These are phyloP conservation scores for Pogonomyrmex barbatus DNA, from an alignment of 1,140 invertebrate genomes.

Conservation along the genomic window DNA sequence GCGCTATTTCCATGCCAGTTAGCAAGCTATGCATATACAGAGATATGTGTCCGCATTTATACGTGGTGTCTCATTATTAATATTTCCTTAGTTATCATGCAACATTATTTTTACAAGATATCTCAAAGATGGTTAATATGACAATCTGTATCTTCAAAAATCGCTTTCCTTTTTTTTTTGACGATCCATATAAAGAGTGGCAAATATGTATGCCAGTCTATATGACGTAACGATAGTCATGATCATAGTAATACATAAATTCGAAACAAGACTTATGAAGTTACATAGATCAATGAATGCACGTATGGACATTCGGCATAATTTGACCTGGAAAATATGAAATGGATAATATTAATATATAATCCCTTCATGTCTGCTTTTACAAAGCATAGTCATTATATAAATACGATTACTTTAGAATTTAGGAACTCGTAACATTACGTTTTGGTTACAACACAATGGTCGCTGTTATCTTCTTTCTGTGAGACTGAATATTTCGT, in stretches of 20 bases:
- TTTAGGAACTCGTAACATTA: slow-evolving; percentile 1
- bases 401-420: slow-evolving; percentile 28
- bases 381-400: slow-evolving; percentile 49
- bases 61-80: slow-evolving; percentile 36
- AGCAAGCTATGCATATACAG: slow-evolving; percentile 42
- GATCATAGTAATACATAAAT: slow-evolving; percentile 29
- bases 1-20: slow-evolving; percentile 67
- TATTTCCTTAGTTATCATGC: background rate
- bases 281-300: slow-evolving; percentile 42
- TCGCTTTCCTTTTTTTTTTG: background rate
- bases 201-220: slow-evolving; percentile 22
- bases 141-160: background rate
- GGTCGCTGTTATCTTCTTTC: background rate
- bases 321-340: slow-evolving; percentile 41
- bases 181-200: background rate
- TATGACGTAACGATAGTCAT: slow-evolving; percentile 42
- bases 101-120: background rate
- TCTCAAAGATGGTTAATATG: background rate
- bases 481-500: background rate
- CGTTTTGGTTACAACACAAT: background rate
- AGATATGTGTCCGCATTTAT: background rate
- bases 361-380: background rate
- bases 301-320: slow-evolving; percentile 51
- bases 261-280: slow-evolving; percentile 45
- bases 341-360: background rate